A percentile compares a stretch with the other conserved stretches of the same genome.
Conservation (phyloP, 2,888 invertebrate genomes). For the Pammene aurita region DNA sequence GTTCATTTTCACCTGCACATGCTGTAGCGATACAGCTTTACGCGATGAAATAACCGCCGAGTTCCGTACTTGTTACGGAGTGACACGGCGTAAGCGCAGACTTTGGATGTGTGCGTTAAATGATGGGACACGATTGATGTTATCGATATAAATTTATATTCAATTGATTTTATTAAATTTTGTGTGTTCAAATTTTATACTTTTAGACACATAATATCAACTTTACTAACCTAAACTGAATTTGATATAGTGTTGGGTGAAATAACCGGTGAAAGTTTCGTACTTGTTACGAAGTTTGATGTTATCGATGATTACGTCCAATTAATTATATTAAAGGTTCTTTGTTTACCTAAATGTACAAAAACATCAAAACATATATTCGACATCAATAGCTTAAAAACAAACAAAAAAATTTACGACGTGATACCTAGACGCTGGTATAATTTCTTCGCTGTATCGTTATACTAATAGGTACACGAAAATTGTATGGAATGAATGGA, state of each 20-base stretch:
- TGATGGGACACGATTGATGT: constrained; percentile 50
- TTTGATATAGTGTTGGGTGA: not conserved
- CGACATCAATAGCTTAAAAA: too few species aligned
- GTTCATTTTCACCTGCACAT: constrained; percentile 39
- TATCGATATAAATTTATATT: constrained; percentile 46
- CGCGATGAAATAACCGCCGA: constrained; percentile 46
- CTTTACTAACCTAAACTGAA: too few species aligned
- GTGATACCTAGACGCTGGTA: too few species aligned
- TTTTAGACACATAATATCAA: too few species aligned
- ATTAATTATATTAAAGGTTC: too few species aligned
- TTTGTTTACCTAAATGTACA: too few species aligned
- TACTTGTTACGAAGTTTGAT: not conserved
- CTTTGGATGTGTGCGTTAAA: constrained; percentile 51
- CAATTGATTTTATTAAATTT: not conserved
- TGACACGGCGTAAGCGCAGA: constrained; percentile 73
- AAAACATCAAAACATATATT: too few species aligned
- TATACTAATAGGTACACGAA: too few species aligned
- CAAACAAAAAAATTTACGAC: too few species aligned
- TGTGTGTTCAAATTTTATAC: not conserved
- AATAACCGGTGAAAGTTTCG: not conserved
- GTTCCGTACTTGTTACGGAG: constrained; percentile 77
- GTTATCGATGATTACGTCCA: too few species aligned
- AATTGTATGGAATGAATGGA: too few species aligned
- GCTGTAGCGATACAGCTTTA: constrained; percentile 53
- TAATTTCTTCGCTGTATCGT: too few species aligned